Conservation (phyloP, 2,888 invertebrate genomes). For the Blera fallax region DNA sequence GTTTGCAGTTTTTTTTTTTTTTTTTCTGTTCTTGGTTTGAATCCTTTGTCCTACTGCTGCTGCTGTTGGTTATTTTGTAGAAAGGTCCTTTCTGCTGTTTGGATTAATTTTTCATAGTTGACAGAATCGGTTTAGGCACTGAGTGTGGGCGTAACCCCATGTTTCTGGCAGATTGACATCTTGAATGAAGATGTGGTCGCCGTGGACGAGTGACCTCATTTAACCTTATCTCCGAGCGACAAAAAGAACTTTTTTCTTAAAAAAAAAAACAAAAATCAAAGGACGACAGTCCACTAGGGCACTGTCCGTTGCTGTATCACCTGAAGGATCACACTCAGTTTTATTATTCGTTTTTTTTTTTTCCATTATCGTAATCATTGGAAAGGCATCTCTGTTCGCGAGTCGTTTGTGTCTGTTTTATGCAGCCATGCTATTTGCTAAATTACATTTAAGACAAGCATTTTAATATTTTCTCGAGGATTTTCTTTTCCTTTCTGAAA, state of each 20-base stretch:
- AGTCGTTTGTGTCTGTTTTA: background rate
- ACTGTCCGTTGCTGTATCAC: conserved; percentile 10
- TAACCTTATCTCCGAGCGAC: background rate
- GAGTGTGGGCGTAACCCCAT: conserved; percentile 12
- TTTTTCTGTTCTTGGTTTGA: background rate
- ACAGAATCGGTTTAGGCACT: conserved; percentile 42
- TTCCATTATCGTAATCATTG: conserved; percentile 3
- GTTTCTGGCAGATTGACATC: conserved; percentile 53
- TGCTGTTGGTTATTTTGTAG: conserved; percentile 39
- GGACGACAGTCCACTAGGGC: no score
- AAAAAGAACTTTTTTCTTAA: background rate
- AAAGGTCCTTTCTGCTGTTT: conserved; percentile 19
- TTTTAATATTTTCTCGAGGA: conserved; percentile 55
- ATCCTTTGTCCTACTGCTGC: conserved; percentile 41
- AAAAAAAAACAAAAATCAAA: background rate
- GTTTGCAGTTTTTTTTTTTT: conserved; percentile 46
- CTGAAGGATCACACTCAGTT: conserved; percentile 14
- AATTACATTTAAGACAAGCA: conserved; percentile 42
- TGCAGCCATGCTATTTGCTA: conserved; percentile 14
- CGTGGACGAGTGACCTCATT: background rate
- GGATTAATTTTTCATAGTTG: conserved; percentile 59
- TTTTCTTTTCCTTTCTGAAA: conserved; percentile 8
- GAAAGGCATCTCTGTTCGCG: background rate
- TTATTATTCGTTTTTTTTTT: background rate
- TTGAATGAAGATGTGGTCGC: conserved; percentile 32